phyloP scores from a whole-genome alignment of 2,797 vertebrate genomes.

The Diplodus sargus region DNA sequence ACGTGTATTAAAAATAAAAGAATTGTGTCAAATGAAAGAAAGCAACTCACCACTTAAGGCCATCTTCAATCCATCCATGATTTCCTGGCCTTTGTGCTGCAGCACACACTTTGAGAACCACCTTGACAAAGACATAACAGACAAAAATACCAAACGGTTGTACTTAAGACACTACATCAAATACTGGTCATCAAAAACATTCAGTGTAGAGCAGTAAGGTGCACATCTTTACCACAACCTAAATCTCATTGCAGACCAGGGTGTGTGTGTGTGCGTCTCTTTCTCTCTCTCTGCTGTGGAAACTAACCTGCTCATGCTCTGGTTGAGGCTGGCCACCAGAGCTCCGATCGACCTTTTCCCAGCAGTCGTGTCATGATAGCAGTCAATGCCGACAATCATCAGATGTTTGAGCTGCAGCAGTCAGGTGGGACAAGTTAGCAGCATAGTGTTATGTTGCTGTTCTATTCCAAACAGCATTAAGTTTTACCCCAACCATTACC shows the following conservation, averaged over 20 bases:
- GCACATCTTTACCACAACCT: background rate
- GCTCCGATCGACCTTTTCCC: slow-evolving; percentile 92
- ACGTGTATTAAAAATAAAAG: background rate
- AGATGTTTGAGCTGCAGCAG: slow-evolving; percentile 90
- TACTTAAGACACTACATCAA: background rate
- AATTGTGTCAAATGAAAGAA: background rate
- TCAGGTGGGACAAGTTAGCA: background rate
- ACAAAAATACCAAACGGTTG: background rate
- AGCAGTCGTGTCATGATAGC: slow-evolving; percentile 91
- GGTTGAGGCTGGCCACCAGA: slow-evolving; percentile 95
- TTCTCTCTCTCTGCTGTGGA: background rate
- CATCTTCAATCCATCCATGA: slow-evolving; percentile 93
- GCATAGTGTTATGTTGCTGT: background rate
- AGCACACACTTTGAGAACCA: slow-evolving; percentile 97
- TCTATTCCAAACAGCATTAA: background rate
- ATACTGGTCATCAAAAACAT: background rate
- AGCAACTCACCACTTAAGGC: slow-evolving; percentile 86
- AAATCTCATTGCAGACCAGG: background rate
- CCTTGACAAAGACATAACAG: slow-evolving; percentile 71
- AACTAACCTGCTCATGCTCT: slow-evolving; percentile 89
- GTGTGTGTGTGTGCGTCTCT: too few relatives aligned
- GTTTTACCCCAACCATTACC: background rate
- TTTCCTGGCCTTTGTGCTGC: slow-evolving; percentile 92
- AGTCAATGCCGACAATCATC: slow-evolving; percentile 96
- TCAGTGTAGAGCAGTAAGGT: background rate